A percentile compares a stretch with the other conserved stretches of the same genome.
These are phyloP conservation scores for Drosophila ficusphila DNA, from an alignment of 1,140 invertebrate genomes.

Conservation along the genomic window DNA sequence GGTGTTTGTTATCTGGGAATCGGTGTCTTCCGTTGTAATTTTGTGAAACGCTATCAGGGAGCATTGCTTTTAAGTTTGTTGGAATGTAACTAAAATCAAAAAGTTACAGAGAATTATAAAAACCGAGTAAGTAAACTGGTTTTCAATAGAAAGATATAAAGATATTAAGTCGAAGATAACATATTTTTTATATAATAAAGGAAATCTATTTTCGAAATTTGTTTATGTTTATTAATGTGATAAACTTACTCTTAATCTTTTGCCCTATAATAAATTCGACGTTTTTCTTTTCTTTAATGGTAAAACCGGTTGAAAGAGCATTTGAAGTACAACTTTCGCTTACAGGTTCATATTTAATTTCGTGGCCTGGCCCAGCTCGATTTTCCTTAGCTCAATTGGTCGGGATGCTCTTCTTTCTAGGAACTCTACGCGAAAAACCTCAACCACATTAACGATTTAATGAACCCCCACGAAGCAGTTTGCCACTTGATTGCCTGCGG, in stretches of 20 bases:
- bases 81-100: too few species aligned
- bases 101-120: too few species aligned
- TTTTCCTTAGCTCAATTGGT: slow-evolving; percentile 17
- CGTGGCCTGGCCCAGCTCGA: slow-evolving; percentile 16
- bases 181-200: too few species aligned
- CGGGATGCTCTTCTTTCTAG: background rate
- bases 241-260: too few species aligned
- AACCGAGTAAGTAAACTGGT: too few species aligned
- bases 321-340: background rate
- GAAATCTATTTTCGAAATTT: too few species aligned
- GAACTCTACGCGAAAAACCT: slow-evolving; percentile 7
- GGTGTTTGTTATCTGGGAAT: slow-evolving; percentile 6
- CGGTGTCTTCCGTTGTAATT: background rate
- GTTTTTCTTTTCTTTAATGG: too few species aligned
- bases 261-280: too few species aligned
- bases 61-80: background rate
- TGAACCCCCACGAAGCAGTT: slow-evolving; percentile 43
- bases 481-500: slow-evolving; percentile 47
- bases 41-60: background rate
- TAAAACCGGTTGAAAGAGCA: background rate
- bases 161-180: too few species aligned
- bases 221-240: background rate
- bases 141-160: too few species aligned
- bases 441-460: slow-evolving; percentile 44
- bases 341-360: slow-evolving; percentile 11